Percentiles rank a stretch among this genome's conserved stretches.
Evolutionary conservation across 2,888 invertebrate species (phyloP).

Genomic region (Eretmocerus hayati): DNA sequence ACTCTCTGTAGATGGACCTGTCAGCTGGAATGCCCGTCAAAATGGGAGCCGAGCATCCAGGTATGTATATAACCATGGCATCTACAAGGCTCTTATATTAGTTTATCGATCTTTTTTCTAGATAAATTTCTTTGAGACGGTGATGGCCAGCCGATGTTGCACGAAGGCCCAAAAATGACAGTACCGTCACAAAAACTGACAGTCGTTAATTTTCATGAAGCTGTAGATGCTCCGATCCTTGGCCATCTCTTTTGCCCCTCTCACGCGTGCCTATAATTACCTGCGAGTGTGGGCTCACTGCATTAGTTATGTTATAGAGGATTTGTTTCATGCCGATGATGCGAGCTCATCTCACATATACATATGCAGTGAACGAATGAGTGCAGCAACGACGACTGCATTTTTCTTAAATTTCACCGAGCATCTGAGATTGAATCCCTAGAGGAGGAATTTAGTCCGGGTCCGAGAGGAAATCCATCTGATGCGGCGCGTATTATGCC

Average conservation of each 20-base stretch:
- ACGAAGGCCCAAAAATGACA: slow-evolving; percentile 25
- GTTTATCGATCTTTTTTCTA: slow-evolving; percentile 7
- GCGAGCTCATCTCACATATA: too few relatives aligned
- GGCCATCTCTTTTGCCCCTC: background rate
- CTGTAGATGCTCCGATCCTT: background rate
- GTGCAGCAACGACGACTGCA: too few relatives aligned
- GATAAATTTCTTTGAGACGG: slow-evolving; percentile 1
- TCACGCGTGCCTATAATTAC: slow-evolving; percentile 11
- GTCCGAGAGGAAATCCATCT: too few relatives aligned
- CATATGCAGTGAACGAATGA: too few relatives aligned
- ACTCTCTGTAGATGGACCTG: slow-evolving; percentile 8
- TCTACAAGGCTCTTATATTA: too few relatives aligned
- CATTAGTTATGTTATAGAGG: too few relatives aligned
- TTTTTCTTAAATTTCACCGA: too few relatives aligned
- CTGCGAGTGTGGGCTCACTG: background rate
- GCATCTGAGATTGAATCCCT: too few relatives aligned
- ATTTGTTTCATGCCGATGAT: too few relatives aligned
- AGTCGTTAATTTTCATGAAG: slow-evolving; percentile 21
- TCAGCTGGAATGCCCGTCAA: slow-evolving; percentile 8
- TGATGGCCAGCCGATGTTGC: background rate
- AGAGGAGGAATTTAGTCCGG: too few relatives aligned
- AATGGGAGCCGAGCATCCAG: background rate
- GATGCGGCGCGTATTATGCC: too few relatives aligned
- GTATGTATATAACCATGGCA: background rate
- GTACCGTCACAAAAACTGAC: slow-evolving; percentile 16